These are phyloP conservation scores for Cerceris ruficornis DNA, from an alignment of 2,888 invertebrate species.

Conservation along the genomic window DNA sequence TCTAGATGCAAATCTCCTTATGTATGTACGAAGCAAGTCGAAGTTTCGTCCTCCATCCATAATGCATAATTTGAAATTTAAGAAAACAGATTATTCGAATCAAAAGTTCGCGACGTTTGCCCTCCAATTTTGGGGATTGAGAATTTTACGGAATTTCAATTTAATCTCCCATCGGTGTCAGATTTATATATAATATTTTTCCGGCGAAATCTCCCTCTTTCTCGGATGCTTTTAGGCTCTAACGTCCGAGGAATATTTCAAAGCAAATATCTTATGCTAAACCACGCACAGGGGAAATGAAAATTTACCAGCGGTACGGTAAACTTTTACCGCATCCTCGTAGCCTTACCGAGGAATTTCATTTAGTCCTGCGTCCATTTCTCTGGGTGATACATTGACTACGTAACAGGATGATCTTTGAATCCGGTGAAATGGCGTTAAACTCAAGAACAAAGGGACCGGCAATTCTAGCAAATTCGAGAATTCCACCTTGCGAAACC, in stretches of 20 bases:
- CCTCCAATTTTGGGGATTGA: not conserved
- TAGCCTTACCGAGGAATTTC: slow-evolving; percentile 18
- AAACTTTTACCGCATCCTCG: not conserved
- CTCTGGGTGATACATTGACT: slow-evolving; percentile 23
- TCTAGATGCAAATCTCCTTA: no score
- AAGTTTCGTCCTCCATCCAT: no score
- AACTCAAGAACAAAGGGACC: not conserved
- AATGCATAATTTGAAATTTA: no score
- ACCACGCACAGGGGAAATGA: not conserved
- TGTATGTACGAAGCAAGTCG: no score
- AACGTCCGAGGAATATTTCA: slow-evolving; percentile 7
- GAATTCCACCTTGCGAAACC: no score
- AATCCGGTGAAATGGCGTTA: not conserved
- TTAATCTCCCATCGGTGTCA: not conserved
- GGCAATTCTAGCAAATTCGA: not conserved
- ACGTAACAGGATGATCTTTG: slow-evolving; percentile 12
- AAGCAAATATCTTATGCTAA: not conserved
- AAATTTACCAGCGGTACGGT: slow-evolving; percentile 8
- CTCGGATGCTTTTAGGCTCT: not conserved
- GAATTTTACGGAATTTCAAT: not conserved
- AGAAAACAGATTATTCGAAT: no score
- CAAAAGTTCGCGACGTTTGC: no score
- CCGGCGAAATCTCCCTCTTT: not conserved
- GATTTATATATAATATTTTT: not conserved
- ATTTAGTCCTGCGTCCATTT: slow-evolving; percentile 27